Percentiles rank a stretch among this genome's conserved stretches.
Evolutionary conservation across 1,140 invertebrate genomes (phyloP).

Genomic region (Lepidurus arcticus): DNA sequence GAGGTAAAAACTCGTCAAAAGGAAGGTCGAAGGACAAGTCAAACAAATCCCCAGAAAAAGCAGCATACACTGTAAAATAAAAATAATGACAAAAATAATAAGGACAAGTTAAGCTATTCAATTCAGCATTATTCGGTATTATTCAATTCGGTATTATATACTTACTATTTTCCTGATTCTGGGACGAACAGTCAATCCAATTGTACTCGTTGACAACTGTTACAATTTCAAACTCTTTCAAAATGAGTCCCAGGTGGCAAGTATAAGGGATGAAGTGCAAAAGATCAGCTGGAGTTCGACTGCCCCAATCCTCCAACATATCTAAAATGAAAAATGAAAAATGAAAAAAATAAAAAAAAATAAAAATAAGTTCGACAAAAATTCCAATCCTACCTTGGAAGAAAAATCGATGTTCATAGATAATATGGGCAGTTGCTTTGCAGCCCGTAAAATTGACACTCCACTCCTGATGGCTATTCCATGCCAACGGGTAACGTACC

Average conservation of each 20-base stretch:
- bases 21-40: constrained; percentile 88
- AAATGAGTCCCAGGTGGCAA: constrained; percentile 81
- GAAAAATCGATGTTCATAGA: constrained; percentile 91
- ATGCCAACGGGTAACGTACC: constrained; percentile 80
- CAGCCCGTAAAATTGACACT: constrained; percentile 80
- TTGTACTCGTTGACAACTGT: constrained; percentile 95
- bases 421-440: constrained; percentile 84
- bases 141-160: constrained; percentile 32
- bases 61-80: constrained; percentile 64
- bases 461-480: constrained; percentile 95
- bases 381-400: constrained; percentile 64
- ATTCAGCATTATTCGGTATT: constrained; percentile 26
- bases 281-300: constrained; percentile 81
- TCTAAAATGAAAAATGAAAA: constrained; percentile 50
- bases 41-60: constrained; percentile 86
- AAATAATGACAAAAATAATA: constrained; percentile 36
- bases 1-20: constrained; percentile 84
- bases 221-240: constrained; percentile 94
- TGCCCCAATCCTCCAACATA: constrained; percentile 93
- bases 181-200: constrained; percentile 96
- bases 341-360: not conserved
- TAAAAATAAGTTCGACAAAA: not conserved
- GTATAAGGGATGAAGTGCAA: constrained; percentile 95
- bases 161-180: constrained; percentile 81
- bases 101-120: constrained; percentile 15